A percentile compares a stretch with the other conserved stretches of the same genome.
Evolutionary conservation across 2,113 vertebrate species (phyloP).

Genomic region (Platycercus adscitus): DNA sequence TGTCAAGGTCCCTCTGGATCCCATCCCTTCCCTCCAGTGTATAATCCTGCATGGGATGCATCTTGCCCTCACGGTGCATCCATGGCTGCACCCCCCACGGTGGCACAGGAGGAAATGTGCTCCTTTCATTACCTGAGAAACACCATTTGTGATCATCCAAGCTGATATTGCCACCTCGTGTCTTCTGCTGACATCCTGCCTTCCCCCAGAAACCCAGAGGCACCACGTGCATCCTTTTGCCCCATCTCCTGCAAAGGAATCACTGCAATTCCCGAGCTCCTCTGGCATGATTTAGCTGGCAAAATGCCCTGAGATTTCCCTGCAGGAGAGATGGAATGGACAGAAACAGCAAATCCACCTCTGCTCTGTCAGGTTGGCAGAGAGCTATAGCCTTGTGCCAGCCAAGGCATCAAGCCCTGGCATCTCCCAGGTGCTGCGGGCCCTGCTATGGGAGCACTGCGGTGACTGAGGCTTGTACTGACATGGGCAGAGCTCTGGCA

Average conservation of each 20-base stretch:
- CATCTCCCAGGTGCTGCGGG: neutral
- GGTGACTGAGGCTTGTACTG: neutral
- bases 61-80: neutral
- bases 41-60: neutral
- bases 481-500: neutral
- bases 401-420: conserved; percentile 38
- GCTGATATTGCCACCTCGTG: neutral
- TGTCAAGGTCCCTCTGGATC: too few species aligned
- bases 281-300: neutral
- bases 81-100: accelerated
- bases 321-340: neutral
- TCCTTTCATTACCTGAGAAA: neutral
- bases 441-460: neutral
- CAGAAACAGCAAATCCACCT: neutral
- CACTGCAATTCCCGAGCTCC: neutral
- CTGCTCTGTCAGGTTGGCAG: neutral
- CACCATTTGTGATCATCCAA: neutral
- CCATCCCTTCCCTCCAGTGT: too few species aligned
- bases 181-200: neutral
- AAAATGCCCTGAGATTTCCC: neutral
- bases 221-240: neutral
- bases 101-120: neutral
- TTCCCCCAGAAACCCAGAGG: neutral
- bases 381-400: neutral
- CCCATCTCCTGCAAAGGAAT: neutral